Percentiles rank a stretch among this genome's conserved stretches.
phyloP scores from a whole-genome alignment of 2,888 invertebrate genomes.

The Brachynemurus nebulosus region DNA sequence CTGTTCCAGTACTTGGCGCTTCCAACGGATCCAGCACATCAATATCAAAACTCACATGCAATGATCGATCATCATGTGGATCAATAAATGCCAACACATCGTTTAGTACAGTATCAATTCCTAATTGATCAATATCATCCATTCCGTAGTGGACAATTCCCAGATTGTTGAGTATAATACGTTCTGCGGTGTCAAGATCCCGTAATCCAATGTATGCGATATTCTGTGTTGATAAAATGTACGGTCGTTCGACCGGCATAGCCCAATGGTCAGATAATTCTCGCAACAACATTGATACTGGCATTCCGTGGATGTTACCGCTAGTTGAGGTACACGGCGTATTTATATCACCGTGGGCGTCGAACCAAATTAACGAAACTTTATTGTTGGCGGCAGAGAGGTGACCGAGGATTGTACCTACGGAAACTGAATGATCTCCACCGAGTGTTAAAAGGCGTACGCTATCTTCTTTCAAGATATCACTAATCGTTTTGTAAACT shows the following conservation, averaged over 20 bases:
- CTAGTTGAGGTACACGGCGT: conserved; percentile 67
- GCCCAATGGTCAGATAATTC: conserved; percentile 65
- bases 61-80: conserved; percentile 49
- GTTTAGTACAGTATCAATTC: conserved; percentile 60
- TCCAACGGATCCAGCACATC: conserved; percentile 72
- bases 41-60: conserved; percentile 89
- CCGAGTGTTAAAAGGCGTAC: conserved; percentile 64
- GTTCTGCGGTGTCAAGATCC: conserved; percentile 74
- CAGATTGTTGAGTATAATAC: conserved; percentile 66
- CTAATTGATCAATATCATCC: conserved; percentile 67
- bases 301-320: conserved; percentile 70
- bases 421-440: conserved; percentile 82
- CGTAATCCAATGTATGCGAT: conserved; percentile 70
- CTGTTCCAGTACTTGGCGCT: conserved; percentile 81
- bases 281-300: conserved; percentile 61
- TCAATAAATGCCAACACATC: conserved; percentile 59
- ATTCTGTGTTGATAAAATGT: conserved; percentile 47
- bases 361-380: conserved; percentile 74
- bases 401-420: conserved; percentile 71
- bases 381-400: conserved; percentile 46
- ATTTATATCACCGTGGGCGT: conserved; percentile 89
- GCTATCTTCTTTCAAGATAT: no score
- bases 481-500: no score
- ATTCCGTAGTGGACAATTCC: conserved; percentile 71
- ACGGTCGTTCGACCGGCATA: conserved; percentile 67